Base-by-base conservation (phyloP, 2,888 invertebrate species). In the Drosophila quinaria region DNA sequence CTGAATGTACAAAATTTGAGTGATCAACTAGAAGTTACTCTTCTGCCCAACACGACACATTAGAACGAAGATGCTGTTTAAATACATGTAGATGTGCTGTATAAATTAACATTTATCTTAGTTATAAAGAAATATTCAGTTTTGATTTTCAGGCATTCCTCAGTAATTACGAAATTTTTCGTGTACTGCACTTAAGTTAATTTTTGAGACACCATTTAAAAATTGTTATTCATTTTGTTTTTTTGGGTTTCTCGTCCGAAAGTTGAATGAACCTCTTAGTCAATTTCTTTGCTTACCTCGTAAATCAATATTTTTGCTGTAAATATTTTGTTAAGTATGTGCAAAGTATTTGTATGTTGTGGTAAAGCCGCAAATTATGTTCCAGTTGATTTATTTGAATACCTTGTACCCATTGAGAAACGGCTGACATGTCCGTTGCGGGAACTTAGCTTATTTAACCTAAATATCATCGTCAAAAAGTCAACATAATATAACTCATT, bases 271-370 rank as follows among this genome's bases (percentile, higher is more conserved):
- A 81, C 82, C 37, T 51, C n/a, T 54, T 50, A 51, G 31, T 33
- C 22, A 63, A 17, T 10, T n/a, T 33, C 31, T 47, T 62, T 42
- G 46, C 52, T 74, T 60, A 29, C 19, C 74, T 64, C 54, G 41
- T 80, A 79, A 81, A 83, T 81, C 70, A 81, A 83, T 83, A 83
- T 79, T 66, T 64, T 64, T 60, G 39, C 51, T 70, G 58, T 70
- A 78, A 81, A 84, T 74, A 83, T 68, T 76, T 64, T 59, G 52
- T 51, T 67, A 50, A 46, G 61, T 55, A 47, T 62, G 70, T 62
- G 62, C 17, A 42, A 59, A 67, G 41, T 70, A 58, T 70, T 59
- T 64, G 47, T 41, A 58, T 46, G 25, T 51, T 70, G 68, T 44
- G 47, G 49, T 55, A 19, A 58, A 52, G 60, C 42, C 22, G 9